Base-by-base conservation (phyloP, 2,113 vertebrate species). In the Aphelocoma coerulescens region DNA sequence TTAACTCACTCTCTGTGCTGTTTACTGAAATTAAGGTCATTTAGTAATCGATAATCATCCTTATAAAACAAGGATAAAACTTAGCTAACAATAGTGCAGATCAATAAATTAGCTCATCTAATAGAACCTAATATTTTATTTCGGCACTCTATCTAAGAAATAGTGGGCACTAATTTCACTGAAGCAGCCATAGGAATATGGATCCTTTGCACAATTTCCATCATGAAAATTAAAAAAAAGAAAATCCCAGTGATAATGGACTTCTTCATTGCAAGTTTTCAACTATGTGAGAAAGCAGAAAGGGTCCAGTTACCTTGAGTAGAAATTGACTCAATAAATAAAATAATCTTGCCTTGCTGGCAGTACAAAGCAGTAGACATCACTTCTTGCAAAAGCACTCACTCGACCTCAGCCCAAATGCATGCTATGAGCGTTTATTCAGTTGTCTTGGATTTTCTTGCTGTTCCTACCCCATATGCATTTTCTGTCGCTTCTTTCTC, bases 41-140 rank as follows among this genome's bases (percentile, higher is more conserved):
- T 94, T 88, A 86, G 21, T 59, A 88, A 95, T 94, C 95, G 51
- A 97, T 97, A 96, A 57, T 71, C 26, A 72, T 78, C 49, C 16
- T 74, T 92, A 96, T 43, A 91, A 94, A 95, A 94, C 68, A 92
- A 93, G 35, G 51, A 79, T 46, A 91, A 93, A 93, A 91, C 30
- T 92, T 94, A 83, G 35, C 68, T 88, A 88, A 92, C 85, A 88
- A 81, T 52, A 86, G 32, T 84, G 57, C 23, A 78, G 79, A 78
- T 95, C 96, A 91, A 95, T 94, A 92, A 91, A 95, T 86, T 91
- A 92, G 27, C 32, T 93, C 72, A 84, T 86, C 79, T 95, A 92
- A 78, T n/a, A 91, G 48, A 86, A 84, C 20, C 3, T 77, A 86
- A 46, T 88, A 80, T 77, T 91, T 91, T 57, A 65, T 74, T 92